A percentile compares a stretch with the other conserved stretches of the same genome.
Conservation (phyloP, 1,140 invertebrate genomes). For the Helicoverpa zea region DNA sequence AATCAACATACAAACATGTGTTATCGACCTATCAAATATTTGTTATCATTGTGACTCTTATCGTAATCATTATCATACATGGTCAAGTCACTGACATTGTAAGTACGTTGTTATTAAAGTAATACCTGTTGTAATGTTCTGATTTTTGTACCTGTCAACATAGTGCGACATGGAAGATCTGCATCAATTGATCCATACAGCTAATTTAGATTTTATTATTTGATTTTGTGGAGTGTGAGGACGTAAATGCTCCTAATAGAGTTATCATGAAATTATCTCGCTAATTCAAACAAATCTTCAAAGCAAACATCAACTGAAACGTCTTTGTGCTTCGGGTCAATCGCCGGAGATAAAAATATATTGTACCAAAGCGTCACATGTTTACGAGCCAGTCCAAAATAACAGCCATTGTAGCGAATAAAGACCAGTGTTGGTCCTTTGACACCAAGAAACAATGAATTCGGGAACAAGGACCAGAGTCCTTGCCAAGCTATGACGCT, state of each 20-base stretch:
- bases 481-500: slow-evolving; percentile 18
- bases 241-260: background rate
- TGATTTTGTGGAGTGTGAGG: too few species aligned
- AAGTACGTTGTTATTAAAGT: background rate
- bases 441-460: slow-evolving; percentile 3
- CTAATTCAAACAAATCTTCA: slow-evolving; percentile 7
- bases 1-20: background rate
- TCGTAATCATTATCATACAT: slow-evolving; percentile 7
- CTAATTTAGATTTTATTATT: too few species aligned
- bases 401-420: slow-evolving; percentile 14
- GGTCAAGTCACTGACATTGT: slow-evolving; percentile 18
- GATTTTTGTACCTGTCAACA: background rate
- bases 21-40: background rate
- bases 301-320: slow-evolving; percentile 20
- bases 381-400: slow-evolving; percentile 33
- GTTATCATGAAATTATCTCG: slow-evolving; percentile 9
- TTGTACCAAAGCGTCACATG: slow-evolving; percentile 20
- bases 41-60: background rate
- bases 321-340: slow-evolving; percentile 37
- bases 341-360: slow-evolving; percentile 41
- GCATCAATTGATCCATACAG: too few species aligned
- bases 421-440: slow-evolving; percentile 24
- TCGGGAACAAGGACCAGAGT: slow-evolving; percentile 9
- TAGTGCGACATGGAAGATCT: too few species aligned
- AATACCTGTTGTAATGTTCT: background rate